Base-by-base conservation (phyloP, 2,888 invertebrate species). In the Parnassius glacialis region DNA sequence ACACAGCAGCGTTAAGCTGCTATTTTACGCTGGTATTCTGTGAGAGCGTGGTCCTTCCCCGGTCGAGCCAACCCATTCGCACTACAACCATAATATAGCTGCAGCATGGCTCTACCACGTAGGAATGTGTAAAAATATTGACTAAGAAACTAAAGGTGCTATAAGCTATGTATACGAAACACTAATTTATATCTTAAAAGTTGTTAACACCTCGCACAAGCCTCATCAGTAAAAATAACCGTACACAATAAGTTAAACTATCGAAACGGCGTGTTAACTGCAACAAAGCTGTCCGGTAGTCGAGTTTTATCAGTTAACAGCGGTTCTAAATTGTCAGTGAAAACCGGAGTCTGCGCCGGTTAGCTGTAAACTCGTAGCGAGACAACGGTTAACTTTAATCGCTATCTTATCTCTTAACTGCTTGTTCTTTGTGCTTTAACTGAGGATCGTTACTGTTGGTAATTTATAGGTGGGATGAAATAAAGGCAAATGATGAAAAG, bases 391-490 rank as follows among this genome's bases (percentile, higher is more conserved):
- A 62, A 53, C 34, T 48, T 44, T 57, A 62, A 50, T 58, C 57
- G 54, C 34, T 34, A 12, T 25, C 53, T 62, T 62, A 62, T 62
- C 62, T 62, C 44, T 54, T 7, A 54, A 62, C 53, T 58, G 62
- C 62, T 50, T 62, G 62, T 62, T 41, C 42, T n/a, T 13, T 12
- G 52, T 45, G 34, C 20, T 62, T 11, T 62, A 57, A 57, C 62
- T 3, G 62, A 20, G 47, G 16, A 25, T 43, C 16, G 10, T 42
- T 20, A 41, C 51, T 13, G 48, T 48, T 48, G 13, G 41, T 62
- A 58, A 57, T 58, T 62, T 62, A 62, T 62, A 12, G 47, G 34
- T 11, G 2, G 7, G 13, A 9, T 48, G 13, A 13, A 34, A 7
- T 34, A 34, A 34, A 34, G 7, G 5, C 7, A 34, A 7, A 34